Evolutionary conservation across 2,888 invertebrate genomes (phyloP).

Genomic region (Brachypterus glaber): DNA sequence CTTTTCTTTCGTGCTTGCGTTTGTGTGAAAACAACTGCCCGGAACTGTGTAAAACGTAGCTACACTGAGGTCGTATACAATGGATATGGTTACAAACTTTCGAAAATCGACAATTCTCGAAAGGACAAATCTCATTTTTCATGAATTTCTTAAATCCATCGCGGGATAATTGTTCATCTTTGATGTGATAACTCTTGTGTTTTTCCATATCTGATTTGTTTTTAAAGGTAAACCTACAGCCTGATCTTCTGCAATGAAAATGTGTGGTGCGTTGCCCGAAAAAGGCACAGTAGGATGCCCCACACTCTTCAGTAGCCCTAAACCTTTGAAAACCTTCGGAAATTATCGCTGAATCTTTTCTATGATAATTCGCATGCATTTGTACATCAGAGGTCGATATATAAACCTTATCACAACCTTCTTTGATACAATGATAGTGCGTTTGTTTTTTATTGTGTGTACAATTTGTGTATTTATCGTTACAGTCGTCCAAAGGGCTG

Average conservation of each 20-base stretch:
- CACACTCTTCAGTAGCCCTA: constrained; percentile 92
- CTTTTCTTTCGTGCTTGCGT: constrained; percentile 91
- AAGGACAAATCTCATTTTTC: constrained; percentile 91
- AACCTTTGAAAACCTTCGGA: constrained; percentile 97
- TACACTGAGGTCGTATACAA: constrained; percentile 91
- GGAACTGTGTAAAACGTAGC: constrained; percentile 92
- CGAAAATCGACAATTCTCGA: constrained; percentile 86
- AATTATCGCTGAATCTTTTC: constrained; percentile 94
- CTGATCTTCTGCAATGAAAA: constrained; percentile 87
- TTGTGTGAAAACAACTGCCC: constrained; percentile 96
- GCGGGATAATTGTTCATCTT: constrained; percentile 88
- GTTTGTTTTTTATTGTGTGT: constrained; percentile 91
- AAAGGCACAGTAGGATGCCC: constrained; percentile 83
- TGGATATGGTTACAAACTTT: constrained; percentile 96
- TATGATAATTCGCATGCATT: constrained; percentile 98
- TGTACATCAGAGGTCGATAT: constrained; percentile 98
- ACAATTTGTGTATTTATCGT: constrained; percentile 59
- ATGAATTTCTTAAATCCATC: constrained; percentile 99
- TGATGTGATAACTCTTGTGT: constrained; percentile 96
- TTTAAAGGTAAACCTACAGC: constrained; percentile 93
- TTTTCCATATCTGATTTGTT: constrained; percentile 99
- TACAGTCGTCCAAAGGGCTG: constrained; percentile 91
- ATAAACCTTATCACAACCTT: constrained; percentile 89
- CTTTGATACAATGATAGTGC: constrained; percentile 95
- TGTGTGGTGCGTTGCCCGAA: constrained; percentile 93